phyloP scores from a whole-genome alignment of 1,140 invertebrate genomes.

The Lepidurus couesii region DNA sequence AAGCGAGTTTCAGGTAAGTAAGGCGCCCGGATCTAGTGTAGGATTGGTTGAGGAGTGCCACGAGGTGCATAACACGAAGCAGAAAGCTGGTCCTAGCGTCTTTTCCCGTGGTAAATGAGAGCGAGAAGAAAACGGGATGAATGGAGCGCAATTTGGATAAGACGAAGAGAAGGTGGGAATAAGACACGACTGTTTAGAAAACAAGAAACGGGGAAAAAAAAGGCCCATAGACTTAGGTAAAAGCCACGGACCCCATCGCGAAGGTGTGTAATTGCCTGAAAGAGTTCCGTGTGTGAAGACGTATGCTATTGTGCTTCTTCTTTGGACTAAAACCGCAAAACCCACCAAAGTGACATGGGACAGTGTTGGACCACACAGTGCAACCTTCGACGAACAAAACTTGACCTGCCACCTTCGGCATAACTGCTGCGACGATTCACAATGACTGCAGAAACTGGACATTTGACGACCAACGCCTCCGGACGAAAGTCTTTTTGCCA shows the following conservation, averaged over 20 bases:
- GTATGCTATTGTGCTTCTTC: neutral
- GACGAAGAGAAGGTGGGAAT: neutral
- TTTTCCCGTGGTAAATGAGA: constrained; percentile 10
- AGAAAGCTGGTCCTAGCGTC: constrained; percentile 1
- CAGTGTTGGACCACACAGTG: neutral
- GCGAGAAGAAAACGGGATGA: neutral
- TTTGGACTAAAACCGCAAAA: neutral
- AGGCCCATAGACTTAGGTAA: neutral
- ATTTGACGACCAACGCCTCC: constrained; percentile 12
- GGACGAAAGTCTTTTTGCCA: constrained; percentile 9
- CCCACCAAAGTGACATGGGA: neutral
- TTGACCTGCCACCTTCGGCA: no score
- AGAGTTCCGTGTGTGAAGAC: constrained; percentile 18
- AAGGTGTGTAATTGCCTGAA: constrained; percentile 14
- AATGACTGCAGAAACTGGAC: neutral
- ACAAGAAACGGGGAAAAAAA: neutral
- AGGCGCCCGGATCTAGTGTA: constrained; percentile 15
- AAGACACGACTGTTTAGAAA: constrained; percentile 12
- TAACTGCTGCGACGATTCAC: no score
- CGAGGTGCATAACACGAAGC: neutral
- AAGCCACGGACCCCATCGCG: neutral
- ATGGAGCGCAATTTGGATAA: neutral
- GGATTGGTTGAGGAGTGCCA: neutral
- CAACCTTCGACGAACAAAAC: neutral
- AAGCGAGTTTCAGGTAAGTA: constrained; percentile 6